Evolutionary conservation across 2,113 vertebrate genomes (phyloP).

Genomic region (Cebidichthys violaceus): DNA sequence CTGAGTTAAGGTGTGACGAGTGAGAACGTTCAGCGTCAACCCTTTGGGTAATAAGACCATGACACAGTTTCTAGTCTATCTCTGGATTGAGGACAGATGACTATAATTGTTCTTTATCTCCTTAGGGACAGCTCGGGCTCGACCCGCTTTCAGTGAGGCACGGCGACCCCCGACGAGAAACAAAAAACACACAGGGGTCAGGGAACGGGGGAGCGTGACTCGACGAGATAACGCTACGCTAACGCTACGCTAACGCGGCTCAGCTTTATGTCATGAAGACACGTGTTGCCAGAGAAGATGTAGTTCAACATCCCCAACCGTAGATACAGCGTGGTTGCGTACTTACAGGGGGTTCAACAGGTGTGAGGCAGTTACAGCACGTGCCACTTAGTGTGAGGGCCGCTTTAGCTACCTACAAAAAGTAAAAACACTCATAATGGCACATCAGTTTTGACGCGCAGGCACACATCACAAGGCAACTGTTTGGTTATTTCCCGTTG

Average conservation of each 20-base stretch:
- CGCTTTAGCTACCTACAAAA: no score
- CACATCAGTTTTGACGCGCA: background rate
- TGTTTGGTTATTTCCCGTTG: background rate
- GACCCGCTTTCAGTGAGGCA: conserved; percentile 78
- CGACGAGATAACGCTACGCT: background rate
- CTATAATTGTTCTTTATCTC: conserved; percentile 87
- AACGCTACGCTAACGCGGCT: background rate
- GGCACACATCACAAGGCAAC: background rate
- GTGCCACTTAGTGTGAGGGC: background rate
- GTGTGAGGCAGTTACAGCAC: conserved; percentile 5
- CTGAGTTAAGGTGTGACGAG: conserved; percentile 61
- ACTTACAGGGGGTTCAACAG: background rate
- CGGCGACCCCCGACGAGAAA: conserved; percentile 63
- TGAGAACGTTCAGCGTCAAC: conserved; percentile 56
- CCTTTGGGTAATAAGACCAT: conserved; percentile 82
- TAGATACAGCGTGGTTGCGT: background rate
- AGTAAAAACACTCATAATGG: no score
- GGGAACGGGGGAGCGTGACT: conserved; percentile 32
- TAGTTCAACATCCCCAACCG: background rate
- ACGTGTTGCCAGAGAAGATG: background rate
- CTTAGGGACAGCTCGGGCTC: conserved; percentile 71
- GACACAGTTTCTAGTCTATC: conserved; percentile 87
- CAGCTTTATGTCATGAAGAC: background rate
- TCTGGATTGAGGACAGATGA: conserved; percentile 85
- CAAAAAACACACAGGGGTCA: conserved; percentile 56